Conservation (phyloP, 2,888 invertebrate species). For the Hyposoter didymator region DNA sequence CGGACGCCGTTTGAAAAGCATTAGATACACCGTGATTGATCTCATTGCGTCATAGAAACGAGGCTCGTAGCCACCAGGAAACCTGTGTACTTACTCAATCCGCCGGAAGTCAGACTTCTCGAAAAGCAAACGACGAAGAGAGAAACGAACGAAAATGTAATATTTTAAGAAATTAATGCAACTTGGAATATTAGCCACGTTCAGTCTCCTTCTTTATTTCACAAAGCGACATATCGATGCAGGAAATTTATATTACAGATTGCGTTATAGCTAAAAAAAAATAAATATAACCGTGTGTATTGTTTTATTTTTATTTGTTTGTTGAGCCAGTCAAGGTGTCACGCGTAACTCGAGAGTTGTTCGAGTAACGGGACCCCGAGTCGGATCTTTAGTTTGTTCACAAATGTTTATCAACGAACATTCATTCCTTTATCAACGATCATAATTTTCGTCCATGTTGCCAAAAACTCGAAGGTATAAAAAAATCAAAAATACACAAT, state of each 20-base stretch:
- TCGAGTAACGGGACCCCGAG: slow-evolving; percentile 55
- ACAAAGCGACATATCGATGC: slow-evolving; percentile 41
- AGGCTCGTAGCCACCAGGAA: neutral
- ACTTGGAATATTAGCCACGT: neutral
- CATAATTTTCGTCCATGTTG: neutral
- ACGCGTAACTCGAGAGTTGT: slow-evolving; percentile 47
- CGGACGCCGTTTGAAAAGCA: slow-evolving; percentile 20
- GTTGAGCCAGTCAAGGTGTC: slow-evolving; percentile 26
- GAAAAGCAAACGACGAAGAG: neutral
- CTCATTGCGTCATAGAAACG: slow-evolving; percentile 30
- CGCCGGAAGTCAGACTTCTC: neutral
- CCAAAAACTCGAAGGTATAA: neutral
- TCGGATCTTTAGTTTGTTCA: neutral
- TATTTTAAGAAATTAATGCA: neutral
- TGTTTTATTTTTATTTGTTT: neutral
- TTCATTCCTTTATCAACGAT: neutral
- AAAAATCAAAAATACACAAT: neutral
- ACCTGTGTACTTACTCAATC: neutral
- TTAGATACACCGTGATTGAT: neutral
- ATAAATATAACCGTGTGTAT: slow-evolving; percentile 56
- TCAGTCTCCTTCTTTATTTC: slow-evolving; percentile 43
- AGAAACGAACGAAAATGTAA: neutral
- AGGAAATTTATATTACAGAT: slow-evolving; percentile 66
- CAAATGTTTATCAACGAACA: neutral
- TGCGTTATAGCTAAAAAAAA: slow-evolving; percentile 57